Conservation (phyloP, 1,140 invertebrate species). For the Drosophila burlai region DNA sequence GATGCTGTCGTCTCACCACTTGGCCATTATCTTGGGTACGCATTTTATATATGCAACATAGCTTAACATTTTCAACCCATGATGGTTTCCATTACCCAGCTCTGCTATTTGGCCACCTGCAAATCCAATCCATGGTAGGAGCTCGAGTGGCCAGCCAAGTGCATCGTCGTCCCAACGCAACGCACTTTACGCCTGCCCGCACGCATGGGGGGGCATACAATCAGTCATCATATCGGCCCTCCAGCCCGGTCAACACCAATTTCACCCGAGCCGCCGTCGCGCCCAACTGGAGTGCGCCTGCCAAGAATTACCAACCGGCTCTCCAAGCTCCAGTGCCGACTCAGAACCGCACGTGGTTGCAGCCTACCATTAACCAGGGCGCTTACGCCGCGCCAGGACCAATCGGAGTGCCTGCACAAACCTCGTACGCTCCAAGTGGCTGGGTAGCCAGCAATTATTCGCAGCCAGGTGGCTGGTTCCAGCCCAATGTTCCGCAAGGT, state of each 20-base stretch:
- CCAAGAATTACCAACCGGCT: not conserved
- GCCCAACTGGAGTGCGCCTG: conserved; percentile 5
- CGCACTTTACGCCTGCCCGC: conserved; percentile 30
- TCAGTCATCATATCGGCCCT: conserved; percentile 7
- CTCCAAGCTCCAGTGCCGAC: not conserved
- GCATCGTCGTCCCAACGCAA: conserved; percentile 31
- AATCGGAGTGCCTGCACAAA: not conserved
- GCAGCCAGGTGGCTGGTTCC: conserved; percentile 5
- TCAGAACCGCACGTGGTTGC: conserved; percentile 1
- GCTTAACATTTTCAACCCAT: not conserved
- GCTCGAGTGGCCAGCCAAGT: not conserved
- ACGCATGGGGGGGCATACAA: conserved; percentile 24
- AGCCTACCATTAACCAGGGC: not conserved
- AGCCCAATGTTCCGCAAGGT: not conserved
- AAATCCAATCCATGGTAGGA: conserved; percentile 13
- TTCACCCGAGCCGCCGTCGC: conserved; percentile 2
- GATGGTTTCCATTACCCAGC: conserved; percentile 23
- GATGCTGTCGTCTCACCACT: conserved; percentile 50
- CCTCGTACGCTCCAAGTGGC: not conserved
- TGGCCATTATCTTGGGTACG: conserved; percentile 49
- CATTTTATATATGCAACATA: not conserved
- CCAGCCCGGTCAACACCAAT: not conserved
- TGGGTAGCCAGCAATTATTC: conserved; percentile 8
- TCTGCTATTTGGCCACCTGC: conserved; percentile 36
- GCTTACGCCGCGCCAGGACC: not conserved